Base-by-base conservation (phyloP, 2,113 vertebrate genomes). In the Hippoglossus stenolepis region DNA sequence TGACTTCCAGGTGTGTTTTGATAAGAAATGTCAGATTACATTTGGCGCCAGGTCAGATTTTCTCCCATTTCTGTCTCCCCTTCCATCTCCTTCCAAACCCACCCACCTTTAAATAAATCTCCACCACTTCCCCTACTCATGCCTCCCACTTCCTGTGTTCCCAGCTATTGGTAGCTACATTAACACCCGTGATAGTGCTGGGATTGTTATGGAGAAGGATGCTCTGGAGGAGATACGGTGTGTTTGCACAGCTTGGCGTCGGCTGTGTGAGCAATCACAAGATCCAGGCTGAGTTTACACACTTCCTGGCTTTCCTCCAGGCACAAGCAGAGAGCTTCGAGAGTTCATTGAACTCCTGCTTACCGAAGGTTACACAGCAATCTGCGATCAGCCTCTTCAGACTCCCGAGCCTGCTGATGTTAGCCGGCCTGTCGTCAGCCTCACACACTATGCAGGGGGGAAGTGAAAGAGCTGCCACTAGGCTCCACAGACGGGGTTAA, bases 321-420 rank as follows among this genome's bases (percentile, higher is more conserved):
- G 62, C 70, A 2, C 64, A 59, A 43, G 65, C 79, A 61, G 66
- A 83, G 75, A 20, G 75, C 65, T 86, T 87, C 86, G 80, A 24
- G 63, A 92, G 90, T 88, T 93, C 91, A 93, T 47, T 89, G 89
- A 91, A 90, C 92, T 89, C 76, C 56, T 1, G 17, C 65, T 49
- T 31, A 82, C 49, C 24, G 79, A 23, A 83, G 83, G 85, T 89
- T 79, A 69, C 60, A 14, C 61, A 3, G 60, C 60, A 62, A 35
- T 71, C 70, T 76, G 77, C 9, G 38, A 31, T 54, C 1, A 47
- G 73, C 43, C 66, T 23, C 78, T 61, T 11, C 43, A 64, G 61
- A 6, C 60, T 28, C 38, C 45, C 40, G 10, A 53, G 61, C 66
- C 71, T 58, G 70, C 70, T 74, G 56, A 47, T 77, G 65, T 61